A percentile compares a stretch with the other conserved stretches of the same genome.
Evolutionary conservation across 2,113 vertebrate species (phyloP).

Genomic region (Pelobates fuscus): DNA sequence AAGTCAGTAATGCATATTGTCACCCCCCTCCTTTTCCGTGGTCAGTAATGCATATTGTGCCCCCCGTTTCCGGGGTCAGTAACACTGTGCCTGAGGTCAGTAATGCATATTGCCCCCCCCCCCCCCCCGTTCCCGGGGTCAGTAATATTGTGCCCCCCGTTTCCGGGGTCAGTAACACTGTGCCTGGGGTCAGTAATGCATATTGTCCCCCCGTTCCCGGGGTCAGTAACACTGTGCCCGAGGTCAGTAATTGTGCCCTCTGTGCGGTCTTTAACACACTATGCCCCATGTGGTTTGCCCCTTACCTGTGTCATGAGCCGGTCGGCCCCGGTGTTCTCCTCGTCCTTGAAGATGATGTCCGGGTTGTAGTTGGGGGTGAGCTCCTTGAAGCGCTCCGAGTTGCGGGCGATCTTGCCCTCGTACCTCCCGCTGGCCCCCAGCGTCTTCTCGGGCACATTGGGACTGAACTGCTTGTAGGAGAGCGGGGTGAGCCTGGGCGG

Average conservation of each 20-base stretch:
- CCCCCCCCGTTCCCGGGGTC: too few species aligned
- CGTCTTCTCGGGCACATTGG: constrained; percentile 96
- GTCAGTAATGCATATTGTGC: too few species aligned
- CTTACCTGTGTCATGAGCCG: constrained; percentile 97
- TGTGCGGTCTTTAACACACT: background rate
- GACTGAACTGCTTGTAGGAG: constrained; percentile 89
- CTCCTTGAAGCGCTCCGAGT: constrained; percentile 93
- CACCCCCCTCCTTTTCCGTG: constrained; percentile 59
- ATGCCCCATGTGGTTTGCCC: background rate
- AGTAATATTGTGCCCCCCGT: background rate
- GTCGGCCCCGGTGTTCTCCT: constrained; percentile 96
- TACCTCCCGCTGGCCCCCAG: constrained; percentile 93
- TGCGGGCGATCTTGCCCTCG: constrained; percentile 92
- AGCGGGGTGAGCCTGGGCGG: constrained; percentile 90
- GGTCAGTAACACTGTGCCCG: background rate
- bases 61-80: background rate
- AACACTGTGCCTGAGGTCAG: background rate
- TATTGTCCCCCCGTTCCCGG: background rate
- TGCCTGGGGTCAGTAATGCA: too few species aligned
- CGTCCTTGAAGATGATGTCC: constrained; percentile 98
- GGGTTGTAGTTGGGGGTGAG: constrained; percentile 97
- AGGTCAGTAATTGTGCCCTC: background rate
- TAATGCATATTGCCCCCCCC: too few species aligned
- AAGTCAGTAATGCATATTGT: too few species aligned
- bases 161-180: background rate